A percentile compares a stretch with the other conserved stretches of the same genome.
These are phyloP conservation scores for Leucoraja erinaceus DNA, from an alignment of 2,113 vertebrate species.

Conservation along the genomic window DNA sequence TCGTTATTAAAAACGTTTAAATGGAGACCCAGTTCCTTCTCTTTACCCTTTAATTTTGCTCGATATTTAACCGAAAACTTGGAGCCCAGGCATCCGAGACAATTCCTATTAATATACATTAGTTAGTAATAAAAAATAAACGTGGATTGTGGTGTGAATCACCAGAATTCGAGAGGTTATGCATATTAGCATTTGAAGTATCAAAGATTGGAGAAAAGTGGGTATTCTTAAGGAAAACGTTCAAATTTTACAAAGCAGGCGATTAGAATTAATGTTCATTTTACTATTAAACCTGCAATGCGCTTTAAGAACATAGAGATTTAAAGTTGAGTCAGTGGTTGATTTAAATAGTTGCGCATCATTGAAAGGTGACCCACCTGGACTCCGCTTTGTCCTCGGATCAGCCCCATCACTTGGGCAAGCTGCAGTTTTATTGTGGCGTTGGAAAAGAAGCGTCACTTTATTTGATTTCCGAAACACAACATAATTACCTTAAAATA, in stretches of 20 bases:
- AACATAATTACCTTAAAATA: not conserved
- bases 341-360: not conserved
- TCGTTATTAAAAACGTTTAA: slow-evolving; percentile 99
- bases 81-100: not conserved
- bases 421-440: not conserved
- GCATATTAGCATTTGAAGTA: not conserved
- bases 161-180: not conserved
- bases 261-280: not conserved
- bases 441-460: not conserved
- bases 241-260: not conserved
- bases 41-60: not conserved
- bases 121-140: not conserved
- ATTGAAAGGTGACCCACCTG: not conserved
- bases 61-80: slow-evolving; percentile 15
- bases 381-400: not conserved
- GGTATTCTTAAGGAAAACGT: not conserved
- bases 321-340: not conserved
- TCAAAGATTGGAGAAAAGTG: not conserved
- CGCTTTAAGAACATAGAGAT: not conserved
- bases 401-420: not conserved
- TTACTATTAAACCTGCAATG: not conserved
- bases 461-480: not conserved
- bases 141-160: too few species aligned
- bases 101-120: not conserved
- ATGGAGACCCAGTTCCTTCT: slow-evolving; percentile 45